Evolutionary conservation across 2,113 vertebrate genomes (phyloP), one percentile per base, ranked within the genome.

Genomic region (Hippocampus zosterae): DNA sequence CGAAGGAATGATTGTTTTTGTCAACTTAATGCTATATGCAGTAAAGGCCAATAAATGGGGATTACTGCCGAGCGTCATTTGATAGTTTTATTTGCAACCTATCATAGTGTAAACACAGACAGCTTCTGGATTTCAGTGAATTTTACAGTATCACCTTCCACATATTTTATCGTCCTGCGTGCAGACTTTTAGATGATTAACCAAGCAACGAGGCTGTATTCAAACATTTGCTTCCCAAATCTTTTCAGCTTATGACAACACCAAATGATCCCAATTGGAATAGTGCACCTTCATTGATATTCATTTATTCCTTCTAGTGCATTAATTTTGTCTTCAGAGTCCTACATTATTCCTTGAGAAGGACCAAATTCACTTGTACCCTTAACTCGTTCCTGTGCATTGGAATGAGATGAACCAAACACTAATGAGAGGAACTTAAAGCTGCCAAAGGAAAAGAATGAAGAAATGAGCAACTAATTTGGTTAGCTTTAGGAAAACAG

Each of bases 31-130:
- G 61, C 8, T 4, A 63, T 46, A 56, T 11, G 65, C 61, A 13
- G 78, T 79, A 83, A 81, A 67, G 42, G 15, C n/a, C 55, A 29
- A 70, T 75, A 21, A 52, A 41, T 33, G 40, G 40, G 70, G 74
- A 62, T 70, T 68, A 77, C 29, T 40, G 78, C 57, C 44, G 76
- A 72, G 69, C 65, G 63, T 55, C 40, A 63, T 55, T 70, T 69
- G 52, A 42, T 25, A 27, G 12, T 52, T 65, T 76, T 65, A 50
- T 67, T 67, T 55, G 48, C 40, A 21, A 62, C 21, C 23, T 81
- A 76, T 76, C 67, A n/a, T 18, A 64, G 66, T 68, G 72, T 50
- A 79, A 73, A 75, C 68, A 75, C 33, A 33, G 52, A 61, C 60
- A 66, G 55, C 71, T 41, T 72, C 48, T 76, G 53, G 50, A 69